Evolutionary conservation across 2,888 invertebrate genomes (phyloP), one percentile per base, ranked within the genome.

Genomic region (Blomia tropicalis): DNA sequence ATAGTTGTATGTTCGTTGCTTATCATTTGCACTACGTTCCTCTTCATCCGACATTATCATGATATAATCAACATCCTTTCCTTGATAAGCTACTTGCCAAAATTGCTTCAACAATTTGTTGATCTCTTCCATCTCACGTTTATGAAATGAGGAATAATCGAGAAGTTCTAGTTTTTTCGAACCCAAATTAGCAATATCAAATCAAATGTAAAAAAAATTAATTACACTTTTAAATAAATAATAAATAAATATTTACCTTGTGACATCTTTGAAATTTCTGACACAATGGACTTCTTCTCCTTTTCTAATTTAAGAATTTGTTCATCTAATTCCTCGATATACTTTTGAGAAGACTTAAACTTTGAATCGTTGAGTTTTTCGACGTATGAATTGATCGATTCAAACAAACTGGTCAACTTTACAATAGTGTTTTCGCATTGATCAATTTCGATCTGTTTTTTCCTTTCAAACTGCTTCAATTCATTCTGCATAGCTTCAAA

Each of bases 51-150:
- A n/a, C n/a, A n/a, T n/a, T n/a, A n/a, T n/a, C n/a, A n/a, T n/a
- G n/a, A n/a, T n/a, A n/a, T n/a, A n/a, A n/a, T n/a, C n/a, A n/a
- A n/a, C n/a, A n/a, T n/a, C n/a, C n/a, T n/a, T n/a, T n/a, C n/a
- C n/a, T n/a, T n/a, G n/a, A n/a, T n/a, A n/a, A n/a, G n/a, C n/a
- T n/a, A n/a, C n/a, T n/a, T n/a, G n/a, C n/a, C n/a, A n/a, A n/a
- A n/a, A n/a, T n/a, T n/a, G n/a, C n/a, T n/a, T n/a, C 69, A 98
- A 86, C 60, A 87, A 83, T 66, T 82, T 81, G 75, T 99, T 98
- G 43, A 99, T 89, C 70, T 85, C 85, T 54, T 81, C 80, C 92
- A 98, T 95, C 73, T 91, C 87, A 70, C 87, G 84, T 60, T 80
- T 79, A 72, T 98, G 98, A 74, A 88, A 96, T 67, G 84, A 82